Base-by-base conservation (phyloP, 2,888 invertebrate genomes). In the Teleogryllus oceanicus region DNA sequence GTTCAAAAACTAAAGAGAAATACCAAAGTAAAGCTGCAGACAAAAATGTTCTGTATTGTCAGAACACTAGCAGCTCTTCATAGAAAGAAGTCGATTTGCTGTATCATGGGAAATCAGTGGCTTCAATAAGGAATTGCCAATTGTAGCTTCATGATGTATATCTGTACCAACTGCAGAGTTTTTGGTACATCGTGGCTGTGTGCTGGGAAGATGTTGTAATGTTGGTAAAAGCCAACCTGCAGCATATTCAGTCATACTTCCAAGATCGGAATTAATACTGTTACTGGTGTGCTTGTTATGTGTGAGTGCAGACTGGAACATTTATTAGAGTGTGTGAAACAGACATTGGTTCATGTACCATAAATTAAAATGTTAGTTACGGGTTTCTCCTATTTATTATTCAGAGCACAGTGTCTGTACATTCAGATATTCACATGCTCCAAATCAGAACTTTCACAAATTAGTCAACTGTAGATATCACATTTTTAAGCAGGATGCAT, bases 301-400 rank as follows among this genome's bases (percentile, higher is more conserved):
- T 62, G n/a, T 62, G 62, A 18, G 62, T 62, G 62, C 62, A 13
- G n/a, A 62, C n/a, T 62, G n/a, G 62, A 62, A 62, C 62, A 62
- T 49, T 21, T 76, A 49, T 76, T n/a, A 62, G 76, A 37, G 20
- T 76, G 76, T 76, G 76, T 76, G 76, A 37, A 21, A 77, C 49
- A 77, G 78, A n/a, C 50, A 62, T 62, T 62, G 62, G 62, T n/a
- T 37, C 11, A 62, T 62, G 62, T 62, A 62, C 49, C 37, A 74
- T 37, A 78, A n/a, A 49, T 50, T 37, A 37, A 37, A 50, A 75
- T 75, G 79, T 50, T 75, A 75, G 79, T 62, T 76, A 79, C 79
- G 79, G 79, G 79, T 79, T 79, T 79, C 74, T 79, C 79, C 76
- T 77, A 77, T 51, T 79, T 76, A 76, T 79, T 79, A 79, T 79